Conservation (phyloP, 2,888 invertebrate genomes). For the Falcaria lacertinaria region DNA sequence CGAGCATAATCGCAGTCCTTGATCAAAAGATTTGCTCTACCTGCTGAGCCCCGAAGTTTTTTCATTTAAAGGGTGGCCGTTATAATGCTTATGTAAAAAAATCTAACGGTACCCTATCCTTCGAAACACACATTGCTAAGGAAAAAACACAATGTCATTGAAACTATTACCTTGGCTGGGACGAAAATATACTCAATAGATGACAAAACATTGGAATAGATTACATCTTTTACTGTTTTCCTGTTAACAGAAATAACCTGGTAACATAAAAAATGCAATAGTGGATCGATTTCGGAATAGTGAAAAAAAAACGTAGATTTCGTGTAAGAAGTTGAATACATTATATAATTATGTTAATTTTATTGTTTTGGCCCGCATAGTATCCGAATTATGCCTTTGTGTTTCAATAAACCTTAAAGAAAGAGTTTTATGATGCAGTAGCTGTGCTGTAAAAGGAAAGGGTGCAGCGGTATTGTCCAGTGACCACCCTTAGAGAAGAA, state of each 20-base stretch:
- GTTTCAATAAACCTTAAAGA: conserved; percentile 28
- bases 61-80: conserved; percentile 66
- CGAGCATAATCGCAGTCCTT: conserved; percentile 55
- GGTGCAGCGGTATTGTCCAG: conserved; percentile 31
- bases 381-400: conserved; percentile 24
- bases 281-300: not conserved
- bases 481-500: conserved; percentile 50
- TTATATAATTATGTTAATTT: not conserved
- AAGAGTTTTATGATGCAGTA: conserved; percentile 65
- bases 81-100: conserved; percentile 57
- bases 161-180: conserved; percentile 67
- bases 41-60: conserved; percentile 61
- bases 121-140: conserved; percentile 70
- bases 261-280: not conserved
- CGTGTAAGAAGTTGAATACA: too few relatives aligned
- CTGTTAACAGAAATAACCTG: not conserved
- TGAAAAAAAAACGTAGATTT: too few relatives aligned
- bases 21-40: conserved; percentile 71
- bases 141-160: conserved; percentile 69
- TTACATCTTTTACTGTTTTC: not conserved
- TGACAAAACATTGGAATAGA: conserved; percentile 17
- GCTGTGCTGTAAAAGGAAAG: conserved; percentile 55
- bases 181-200: conserved; percentile 46
- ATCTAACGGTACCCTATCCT: conserved; percentile 66
- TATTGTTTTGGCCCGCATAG: conserved; percentile 21